phyloP scores from a whole-genome alignment of 1,140 invertebrate genomes.

The Odontomachus brunneus region DNA sequence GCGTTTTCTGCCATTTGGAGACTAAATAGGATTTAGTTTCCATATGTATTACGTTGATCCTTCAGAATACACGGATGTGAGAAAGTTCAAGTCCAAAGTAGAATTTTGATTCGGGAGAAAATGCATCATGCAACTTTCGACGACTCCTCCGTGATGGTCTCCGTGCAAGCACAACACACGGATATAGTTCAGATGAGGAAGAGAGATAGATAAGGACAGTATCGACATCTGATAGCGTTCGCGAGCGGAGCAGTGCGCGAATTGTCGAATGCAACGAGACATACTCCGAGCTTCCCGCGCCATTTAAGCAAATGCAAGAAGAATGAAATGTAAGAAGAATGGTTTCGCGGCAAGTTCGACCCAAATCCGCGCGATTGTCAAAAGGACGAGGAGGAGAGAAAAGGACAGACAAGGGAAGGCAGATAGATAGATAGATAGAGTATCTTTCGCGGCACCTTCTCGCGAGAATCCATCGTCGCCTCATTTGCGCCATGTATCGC shows the following conservation, averaged over 20 bases:
- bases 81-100: no score
- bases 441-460: constrained; percentile 9
- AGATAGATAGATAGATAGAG: neutral
- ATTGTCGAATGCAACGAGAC: neutral
- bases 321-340: neutral
- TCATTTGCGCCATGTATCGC: constrained; percentile 41
- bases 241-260: neutral
- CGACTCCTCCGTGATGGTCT: no score
- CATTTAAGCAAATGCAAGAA: neutral
- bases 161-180: no score
- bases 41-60: no score
- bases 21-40: no score
- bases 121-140: no score
- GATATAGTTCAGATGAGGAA: no score
- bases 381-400: neutral
- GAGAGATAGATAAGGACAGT: no score
- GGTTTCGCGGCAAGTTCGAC: neutral
- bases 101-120: no score
- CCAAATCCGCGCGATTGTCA: constrained; percentile 10
- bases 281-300: neutral
- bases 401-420: no score
- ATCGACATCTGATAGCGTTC: neutral
- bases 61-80: no score
- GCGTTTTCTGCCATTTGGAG: no score
- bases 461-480: constrained; percentile 35